Evolutionary conservation across 92 coral and sea anemone genomes (phyloP).

Genomic region (Plumapathes pennacea): DNA sequence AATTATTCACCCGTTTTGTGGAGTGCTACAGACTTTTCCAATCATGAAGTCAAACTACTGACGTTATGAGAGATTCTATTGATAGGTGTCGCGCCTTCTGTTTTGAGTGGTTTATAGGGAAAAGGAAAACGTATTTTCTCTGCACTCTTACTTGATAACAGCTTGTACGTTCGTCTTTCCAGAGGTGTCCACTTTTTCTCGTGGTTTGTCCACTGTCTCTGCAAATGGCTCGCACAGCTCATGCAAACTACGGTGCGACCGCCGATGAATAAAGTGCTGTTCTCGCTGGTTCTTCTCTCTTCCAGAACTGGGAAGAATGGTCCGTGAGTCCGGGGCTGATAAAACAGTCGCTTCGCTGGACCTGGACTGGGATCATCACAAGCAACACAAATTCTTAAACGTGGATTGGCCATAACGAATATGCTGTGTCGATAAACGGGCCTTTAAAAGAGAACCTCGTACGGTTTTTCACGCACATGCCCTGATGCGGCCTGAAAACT

Average conservation of each 20-base stretch:
- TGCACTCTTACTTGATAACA: conserved; percentile 71
- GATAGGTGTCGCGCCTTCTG: too few relatives aligned
- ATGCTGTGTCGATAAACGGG: too few relatives aligned
- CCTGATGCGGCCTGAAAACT: too few relatives aligned
- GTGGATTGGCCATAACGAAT: too few relatives aligned
- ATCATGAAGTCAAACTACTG: too few relatives aligned
- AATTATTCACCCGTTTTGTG: too few relatives aligned
- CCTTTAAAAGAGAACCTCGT: too few relatives aligned
- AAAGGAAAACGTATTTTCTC: too few relatives aligned
- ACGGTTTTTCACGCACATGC: too few relatives aligned
- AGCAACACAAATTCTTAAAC: conserved; percentile 59
- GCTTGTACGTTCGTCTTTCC: conserved; percentile 69
- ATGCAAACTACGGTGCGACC: conserved; percentile 85
- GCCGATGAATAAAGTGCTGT: conserved; percentile 59
- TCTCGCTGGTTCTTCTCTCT: conserved; percentile 53
- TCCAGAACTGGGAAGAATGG: conserved; percentile 89
- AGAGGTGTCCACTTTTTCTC: conserved; percentile 84
- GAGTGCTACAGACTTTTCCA: too few relatives aligned
- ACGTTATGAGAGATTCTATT: too few relatives aligned
- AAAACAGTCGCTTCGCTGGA: conserved; percentile 78
- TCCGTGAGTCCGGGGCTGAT: conserved; percentile 80
- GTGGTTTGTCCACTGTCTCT: conserved; percentile 83
- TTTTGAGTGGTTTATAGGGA: too few relatives aligned
- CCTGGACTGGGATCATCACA: conserved; percentile 91
- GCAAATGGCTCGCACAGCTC: conserved; percentile 87